A percentile compares a stretch with the other conserved stretches of the same genome.
phyloP scores from a whole-genome alignment of 1,140 invertebrate genomes.

The Grapholita molesta region DNA sequence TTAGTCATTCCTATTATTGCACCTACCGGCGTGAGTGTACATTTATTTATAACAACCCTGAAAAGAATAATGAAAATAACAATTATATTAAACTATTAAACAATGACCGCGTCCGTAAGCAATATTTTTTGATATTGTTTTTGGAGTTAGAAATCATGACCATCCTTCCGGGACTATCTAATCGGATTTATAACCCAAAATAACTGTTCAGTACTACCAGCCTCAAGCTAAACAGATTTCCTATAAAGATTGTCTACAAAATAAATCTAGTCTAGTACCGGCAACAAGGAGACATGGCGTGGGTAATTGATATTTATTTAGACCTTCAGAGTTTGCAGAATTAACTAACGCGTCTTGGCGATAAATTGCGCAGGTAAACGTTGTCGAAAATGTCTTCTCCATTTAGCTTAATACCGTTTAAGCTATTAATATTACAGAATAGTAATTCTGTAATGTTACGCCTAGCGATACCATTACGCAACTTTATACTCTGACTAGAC shows the following conservation, averaged over 20 bases:
- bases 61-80: too few species aligned
- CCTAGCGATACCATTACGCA: neutral
- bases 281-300: constrained; percentile 1
- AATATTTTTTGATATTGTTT: too few species aligned
- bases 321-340: neutral
- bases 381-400: neutral
- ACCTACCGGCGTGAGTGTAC: too few species aligned
- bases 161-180: too few species aligned
- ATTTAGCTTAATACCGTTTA: neutral
- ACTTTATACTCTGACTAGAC: neutral
- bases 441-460: neutral
- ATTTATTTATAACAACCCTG: too few species aligned
- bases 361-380: constrained; percentile 1
- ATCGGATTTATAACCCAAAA: too few species aligned
- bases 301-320: neutral
- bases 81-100: too few species aligned
- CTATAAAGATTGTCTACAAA: neutral
- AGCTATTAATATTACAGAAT: neutral
- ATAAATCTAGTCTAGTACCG: constrained; percentile 1
- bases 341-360: neutral
- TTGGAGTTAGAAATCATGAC: too few species aligned
- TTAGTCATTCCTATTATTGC: too few species aligned
- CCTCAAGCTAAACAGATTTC: neutral
- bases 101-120: too few species aligned
- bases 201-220: too few species aligned